phyloP scores from a whole-genome alignment of 2,113 vertebrate genomes.

The Phylloscopus whistleri region DNA sequence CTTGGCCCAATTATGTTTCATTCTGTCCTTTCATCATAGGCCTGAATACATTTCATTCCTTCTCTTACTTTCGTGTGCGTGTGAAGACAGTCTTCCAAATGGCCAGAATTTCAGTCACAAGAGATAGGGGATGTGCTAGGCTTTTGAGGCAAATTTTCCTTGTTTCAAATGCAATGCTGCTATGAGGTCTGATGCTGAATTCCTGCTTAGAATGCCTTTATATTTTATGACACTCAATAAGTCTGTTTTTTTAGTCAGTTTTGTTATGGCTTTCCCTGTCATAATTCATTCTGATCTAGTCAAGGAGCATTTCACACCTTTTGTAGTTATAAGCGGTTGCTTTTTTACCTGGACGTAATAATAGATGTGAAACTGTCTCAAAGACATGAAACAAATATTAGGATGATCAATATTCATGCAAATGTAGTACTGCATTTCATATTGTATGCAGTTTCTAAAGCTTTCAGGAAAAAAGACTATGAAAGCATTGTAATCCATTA shows the following conservation, averaged over 20 bases:
- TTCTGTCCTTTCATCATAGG: neutral
- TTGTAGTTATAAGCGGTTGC: neutral
- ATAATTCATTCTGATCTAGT: neutral
- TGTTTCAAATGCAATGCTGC: neutral
- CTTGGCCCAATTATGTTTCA: neutral
- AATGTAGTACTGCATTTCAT: neutral
- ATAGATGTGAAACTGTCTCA: neutral
- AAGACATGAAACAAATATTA: neutral
- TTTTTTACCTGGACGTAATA: neutral
- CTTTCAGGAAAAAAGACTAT: neutral
- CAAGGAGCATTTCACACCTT: neutral
- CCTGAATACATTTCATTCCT: neutral
- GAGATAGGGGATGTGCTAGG: neutral
- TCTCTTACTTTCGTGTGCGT: neutral
- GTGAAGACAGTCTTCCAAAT: neutral
- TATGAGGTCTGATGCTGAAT: neutral
- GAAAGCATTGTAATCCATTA: neutral
- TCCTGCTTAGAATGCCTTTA: neutral
- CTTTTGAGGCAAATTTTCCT: neutral
- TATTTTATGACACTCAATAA: neutral
- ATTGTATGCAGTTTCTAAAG: neutral
- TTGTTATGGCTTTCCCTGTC: neutral
- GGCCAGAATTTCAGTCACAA: neutral
- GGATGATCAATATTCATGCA: neutral
- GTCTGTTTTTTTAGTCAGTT: rapidly evolving